Percentiles rank a stretch among this genome's conserved stretches.
These are phyloP conservation scores for Cottoperca gobio DNA, from an alignment of 2,797 vertebrate genomes.

Conservation along the genomic window DNA sequence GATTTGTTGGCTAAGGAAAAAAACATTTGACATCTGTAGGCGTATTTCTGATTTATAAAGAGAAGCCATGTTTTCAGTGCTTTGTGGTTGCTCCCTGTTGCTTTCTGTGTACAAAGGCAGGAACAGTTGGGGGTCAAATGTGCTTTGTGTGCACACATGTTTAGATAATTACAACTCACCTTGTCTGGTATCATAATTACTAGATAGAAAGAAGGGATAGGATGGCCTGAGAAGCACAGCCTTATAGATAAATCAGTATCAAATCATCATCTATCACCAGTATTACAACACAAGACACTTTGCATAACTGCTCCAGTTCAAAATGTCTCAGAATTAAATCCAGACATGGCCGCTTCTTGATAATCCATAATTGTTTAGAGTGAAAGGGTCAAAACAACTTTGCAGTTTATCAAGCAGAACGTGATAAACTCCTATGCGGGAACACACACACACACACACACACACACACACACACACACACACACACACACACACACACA, in stretches of 20 bases:
- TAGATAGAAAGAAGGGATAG: not conserved
- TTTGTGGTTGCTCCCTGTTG: not conserved
- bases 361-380: not conserved
- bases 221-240: not conserved
- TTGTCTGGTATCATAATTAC: not conserved
- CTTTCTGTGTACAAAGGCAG: not conserved
- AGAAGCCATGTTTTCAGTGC: not conserved
- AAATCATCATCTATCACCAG: not conserved
- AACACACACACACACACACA: too few relatives aligned
- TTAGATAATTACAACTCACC: conserved; percentile 17
- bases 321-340: not conserved
- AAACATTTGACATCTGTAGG: not conserved
- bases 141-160: conserved; percentile 1
- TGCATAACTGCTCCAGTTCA: not conserved
- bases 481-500: too few relatives aligned
- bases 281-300: not conserved
- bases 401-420: conserved; percentile 20
- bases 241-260: not conserved
- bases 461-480: conserved; percentile 3
- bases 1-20: not conserved
- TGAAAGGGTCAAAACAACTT: conserved; percentile 15
- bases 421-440: conserved; percentile 17
- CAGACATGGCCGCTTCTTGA: not conserved
- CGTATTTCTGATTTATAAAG: not conserved
- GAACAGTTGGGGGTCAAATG: conserved; percentile 18